phyloP scores from a whole-genome alignment of 1,140 invertebrate species.

The Vanessa atalanta region DNA sequence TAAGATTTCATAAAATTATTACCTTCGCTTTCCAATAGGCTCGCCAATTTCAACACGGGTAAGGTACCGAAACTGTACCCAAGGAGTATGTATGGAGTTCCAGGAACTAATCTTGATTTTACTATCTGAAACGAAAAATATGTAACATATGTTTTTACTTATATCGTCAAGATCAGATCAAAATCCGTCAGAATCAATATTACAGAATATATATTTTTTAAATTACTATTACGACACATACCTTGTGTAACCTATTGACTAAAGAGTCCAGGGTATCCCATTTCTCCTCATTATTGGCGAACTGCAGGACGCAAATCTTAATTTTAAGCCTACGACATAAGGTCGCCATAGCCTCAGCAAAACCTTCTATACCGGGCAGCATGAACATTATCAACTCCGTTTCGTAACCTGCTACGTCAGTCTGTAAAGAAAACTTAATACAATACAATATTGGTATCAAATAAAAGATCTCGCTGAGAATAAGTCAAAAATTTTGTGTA shows the following conservation, averaged over 20 bases:
- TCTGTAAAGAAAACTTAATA: slow-evolving; percentile 43
- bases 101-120: slow-evolving; percentile 79
- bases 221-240: slow-evolving; percentile 38
- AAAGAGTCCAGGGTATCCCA: slow-evolving; percentile 61
- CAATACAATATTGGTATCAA: too few relatives aligned
- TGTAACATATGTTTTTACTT: slow-evolving; percentile 11
- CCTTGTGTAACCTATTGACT: slow-evolving; percentile 67
- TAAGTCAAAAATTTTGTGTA: too few relatives aligned
- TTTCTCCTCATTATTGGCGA: slow-evolving; percentile 61
- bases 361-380: slow-evolving; percentile 91
- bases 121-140: slow-evolving; percentile 58
- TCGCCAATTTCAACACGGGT: slow-evolving; percentile 81
- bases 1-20: too few relatives aligned
- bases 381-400: slow-evolving; percentile 83
- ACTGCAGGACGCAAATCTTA: slow-evolving; percentile 86
- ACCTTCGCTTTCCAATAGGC: slow-evolving; percentile 82
- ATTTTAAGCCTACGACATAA: slow-evolving; percentile 82
- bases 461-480: too few relatives aligned
- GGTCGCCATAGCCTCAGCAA: slow-evolving; percentile 81
- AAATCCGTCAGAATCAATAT: background rate
- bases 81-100: slow-evolving; percentile 82
- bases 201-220: background rate
- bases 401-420: slow-evolving; percentile 61
- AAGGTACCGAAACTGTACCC: slow-evolving; percentile 85
- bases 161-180: background rate